phyloP scores from a whole-genome alignment of 2,113 vertebrate genomes.

The Columba janthina region DNA sequence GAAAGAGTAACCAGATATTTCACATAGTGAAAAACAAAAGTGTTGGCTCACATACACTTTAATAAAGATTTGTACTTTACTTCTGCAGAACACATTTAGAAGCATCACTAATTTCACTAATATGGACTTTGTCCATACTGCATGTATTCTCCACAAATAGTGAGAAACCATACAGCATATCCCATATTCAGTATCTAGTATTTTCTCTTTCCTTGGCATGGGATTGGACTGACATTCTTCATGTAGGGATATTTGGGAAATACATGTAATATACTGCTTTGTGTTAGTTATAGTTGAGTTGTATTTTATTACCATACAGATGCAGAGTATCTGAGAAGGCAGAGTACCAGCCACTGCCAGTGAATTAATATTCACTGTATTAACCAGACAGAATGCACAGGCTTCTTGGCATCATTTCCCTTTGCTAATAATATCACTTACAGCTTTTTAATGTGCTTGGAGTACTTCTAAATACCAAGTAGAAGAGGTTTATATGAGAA shows the following conservation, averaged over 20 bases:
- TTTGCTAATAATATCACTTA: neutral
- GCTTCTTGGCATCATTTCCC: neutral
- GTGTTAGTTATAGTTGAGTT: neutral
- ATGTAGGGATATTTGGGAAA: neutral
- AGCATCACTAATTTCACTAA: neutral
- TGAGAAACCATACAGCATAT: neutral
- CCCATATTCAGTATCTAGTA: neutral
- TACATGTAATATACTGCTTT: neutral
- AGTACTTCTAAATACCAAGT: neutral
- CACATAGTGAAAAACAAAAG: neutral
- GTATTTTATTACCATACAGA: neutral
- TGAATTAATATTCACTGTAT: fast-evolving
- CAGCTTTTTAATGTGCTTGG: neutral
- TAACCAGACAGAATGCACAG: neutral
- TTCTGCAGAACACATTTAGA: neutral
- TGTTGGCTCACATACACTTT: neutral
- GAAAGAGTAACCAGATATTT: neutral
- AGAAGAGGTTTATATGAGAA: neutral
- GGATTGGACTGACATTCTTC: neutral
- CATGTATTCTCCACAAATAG: neutral
- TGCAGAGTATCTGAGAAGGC: neutral
- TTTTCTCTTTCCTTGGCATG: neutral
- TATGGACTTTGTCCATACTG: neutral
- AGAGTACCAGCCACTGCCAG: neutral
- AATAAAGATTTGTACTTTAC: neutral